Evolutionary conservation across 2,888 invertebrate species (phyloP), one percentile per base, ranked within the genome.

Genomic region (Apodemia zela): DNA sequence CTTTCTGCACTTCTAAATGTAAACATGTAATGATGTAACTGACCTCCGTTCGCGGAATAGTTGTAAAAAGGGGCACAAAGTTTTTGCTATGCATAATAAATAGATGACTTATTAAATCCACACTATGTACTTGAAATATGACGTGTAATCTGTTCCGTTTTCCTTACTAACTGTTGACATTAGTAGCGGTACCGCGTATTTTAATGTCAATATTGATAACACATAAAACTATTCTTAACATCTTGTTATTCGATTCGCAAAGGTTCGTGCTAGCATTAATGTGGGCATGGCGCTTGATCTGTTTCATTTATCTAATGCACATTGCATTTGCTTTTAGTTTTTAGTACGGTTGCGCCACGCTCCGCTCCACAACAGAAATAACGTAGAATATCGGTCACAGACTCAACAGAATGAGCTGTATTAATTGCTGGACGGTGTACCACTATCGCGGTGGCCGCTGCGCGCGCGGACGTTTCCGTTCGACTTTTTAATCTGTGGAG

Each of bases 371-470:
- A 84, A 85, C 90, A 85, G 89, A 89, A 90, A 90, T 91, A 90
- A 88, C 89, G 85, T 81, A 73, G 85, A 88, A 91, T 90, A 90
- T 91, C 91, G 91, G 91, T 89, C 91, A 91, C 79, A 77, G 85
- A 84, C 84, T 81, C 85, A 73, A 78, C 77, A 74, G 81, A 82
- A 80, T 79, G 86, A 84, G 81, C 83, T 83, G 79, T 80, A 84
- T 89, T 89, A 89, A 90, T 89, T 88, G 82, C 79, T 76, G 73
- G 73, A 70, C 71, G 70, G 72, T 68, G 73, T 75, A 80, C 73
- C 78, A 79, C 75, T 89, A 87, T 81, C 85, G 85, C 76, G 73
- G 77, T 75, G 87, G 80, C 77, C 83, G 82, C 77, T 78, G 78
- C 79, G 83, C 84, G 87, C 72, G 88, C 87, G 88, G 85, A 87